Percentiles rank a stretch among this genome's conserved stretches.
These are phyloP conservation scores for Gerris buenoi DNA, from an alignment of 1,140 invertebrate species.

Conservation along the genomic window DNA sequence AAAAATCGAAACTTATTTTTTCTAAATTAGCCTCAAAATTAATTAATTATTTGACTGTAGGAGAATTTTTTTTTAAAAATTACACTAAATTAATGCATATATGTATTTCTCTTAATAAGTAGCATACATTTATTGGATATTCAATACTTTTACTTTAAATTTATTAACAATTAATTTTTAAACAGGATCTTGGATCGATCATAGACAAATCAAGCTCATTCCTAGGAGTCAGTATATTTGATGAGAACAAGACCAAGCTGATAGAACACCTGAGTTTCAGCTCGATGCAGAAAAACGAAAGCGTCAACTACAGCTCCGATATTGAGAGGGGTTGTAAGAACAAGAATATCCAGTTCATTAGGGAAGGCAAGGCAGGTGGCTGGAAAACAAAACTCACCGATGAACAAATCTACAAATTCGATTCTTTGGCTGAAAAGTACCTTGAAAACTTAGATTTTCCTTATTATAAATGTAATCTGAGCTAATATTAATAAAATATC, in stretches of 20 bases:
- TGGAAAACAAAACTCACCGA: slow-evolving; percentile 32
- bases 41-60: too few species aligned
- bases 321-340: slow-evolving; percentile 33
- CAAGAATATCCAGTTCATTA: slow-evolving; percentile 39
- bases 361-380: slow-evolving; percentile 33
- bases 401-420: slow-evolving; percentile 35
- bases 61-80: too few species aligned
- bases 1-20: too few species aligned
- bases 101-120: too few species aligned
- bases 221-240: slow-evolving; percentile 46
- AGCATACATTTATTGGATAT: too few species aligned
- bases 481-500: neutral
- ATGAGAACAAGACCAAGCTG: slow-evolving; percentile 47
- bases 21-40: too few species aligned
- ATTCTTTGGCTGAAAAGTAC: slow-evolving; percentile 38
- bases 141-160: too few species aligned
- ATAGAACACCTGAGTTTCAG: slow-evolving; percentile 60
- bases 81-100: too few species aligned
- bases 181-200: slow-evolving; percentile 38
- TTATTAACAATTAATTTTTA: neutral
- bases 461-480: slow-evolving; percentile 1
- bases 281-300: slow-evolving; percentile 33
- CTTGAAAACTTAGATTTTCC: slow-evolving; percentile 24
- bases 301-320: slow-evolving; percentile 23
- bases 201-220: slow-evolving; percentile 59